Base-by-base conservation (phyloP, 2,113 vertebrate genomes). In the Apaloderma vittatum region DNA sequence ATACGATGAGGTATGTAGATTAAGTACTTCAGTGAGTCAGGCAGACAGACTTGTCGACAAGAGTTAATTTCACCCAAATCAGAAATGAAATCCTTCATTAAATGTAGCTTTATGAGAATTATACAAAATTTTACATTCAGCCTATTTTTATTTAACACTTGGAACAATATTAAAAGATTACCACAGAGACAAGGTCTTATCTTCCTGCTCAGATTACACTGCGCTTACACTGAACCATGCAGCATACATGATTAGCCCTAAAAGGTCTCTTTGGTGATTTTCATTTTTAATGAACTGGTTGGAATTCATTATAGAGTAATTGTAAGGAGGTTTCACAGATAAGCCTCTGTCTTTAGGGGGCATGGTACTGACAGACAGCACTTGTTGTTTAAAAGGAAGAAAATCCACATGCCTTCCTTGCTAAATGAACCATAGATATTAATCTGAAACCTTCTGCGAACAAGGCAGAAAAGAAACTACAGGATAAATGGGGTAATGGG, bases 261-360 rank as follows among this genome's bases (percentile, higher is more conserved):
- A 96, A 98, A 90, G 80, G 81, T 95, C 95, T 97, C 94, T 96
- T n/a, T 58, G 89, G 90, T 97, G 88, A 95, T 90, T 97, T 95
- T 91, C 94, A 76, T 83, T 95, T 97, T 87, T 96, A 97, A 97
- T 96, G 96, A 97, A 92, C 90, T 96, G 89, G 27, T 83, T 79
- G 89, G 49, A 94, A 97, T 96, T 97, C 94, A 97, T 97, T 98
- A 96, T 21, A 72, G 55, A 73, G 9, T 94, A 97, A 97, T 93
- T 93, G 75, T 61, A 91, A n/a, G 61, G 94, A 73, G 75, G 67
- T 83, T 97, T 97, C 93, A 79, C 76, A 95, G 95, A 90, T 88
- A 96, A 85, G 76, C 24, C 83, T 93, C 86, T 85, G 92, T 93
- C 86, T 97, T 94, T 37, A 93, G 90, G 68, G 52, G 85, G 36